phyloP scores from a whole-genome alignment of 2,888 invertebrate species.

The Sinhomidia bicolor region DNA sequence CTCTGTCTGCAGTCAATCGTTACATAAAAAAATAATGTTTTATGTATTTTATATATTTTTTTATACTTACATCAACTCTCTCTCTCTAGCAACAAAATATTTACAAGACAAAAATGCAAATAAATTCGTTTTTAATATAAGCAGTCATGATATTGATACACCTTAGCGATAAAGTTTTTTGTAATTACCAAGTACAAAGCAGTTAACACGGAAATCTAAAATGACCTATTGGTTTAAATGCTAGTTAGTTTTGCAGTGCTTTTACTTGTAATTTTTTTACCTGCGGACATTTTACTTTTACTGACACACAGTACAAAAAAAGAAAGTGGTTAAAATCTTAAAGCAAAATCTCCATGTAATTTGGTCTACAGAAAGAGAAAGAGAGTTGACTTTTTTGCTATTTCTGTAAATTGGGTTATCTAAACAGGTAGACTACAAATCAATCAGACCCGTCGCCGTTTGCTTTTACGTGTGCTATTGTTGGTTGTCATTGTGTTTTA shows the following conservation, averaged over 20 bases:
- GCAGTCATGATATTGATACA: neutral
- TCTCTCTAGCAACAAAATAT: neutral
- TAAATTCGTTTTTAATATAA: neutral
- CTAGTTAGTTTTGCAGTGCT: neutral
- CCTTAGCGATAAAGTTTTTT: neutral
- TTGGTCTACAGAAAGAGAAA: too few relatives aligned
- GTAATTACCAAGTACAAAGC: constrained; percentile 3
- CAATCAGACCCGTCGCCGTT: too few relatives aligned
- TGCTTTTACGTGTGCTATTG: too few relatives aligned
- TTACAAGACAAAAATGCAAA: constrained; percentile 25
- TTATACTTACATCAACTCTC: neutral
- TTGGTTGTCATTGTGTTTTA: too few relatives aligned
- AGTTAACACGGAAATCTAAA: neutral
- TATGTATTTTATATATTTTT: too few relatives aligned
- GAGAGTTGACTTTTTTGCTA: too few relatives aligned
- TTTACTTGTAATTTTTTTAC: neutral
- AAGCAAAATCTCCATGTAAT: too few relatives aligned
- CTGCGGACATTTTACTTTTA: too few relatives aligned
- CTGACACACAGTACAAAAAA: neutral
- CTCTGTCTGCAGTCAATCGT: neutral
- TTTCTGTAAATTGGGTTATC: too few relatives aligned
- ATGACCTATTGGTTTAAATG: constrained; percentile 3
- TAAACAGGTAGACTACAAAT: too few relatives aligned
- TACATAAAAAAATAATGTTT: neutral
- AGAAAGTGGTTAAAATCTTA: neutral